Evolutionary conservation across 1,140 invertebrate species (phyloP).

Genomic region (Laupala kohalensis): DNA sequence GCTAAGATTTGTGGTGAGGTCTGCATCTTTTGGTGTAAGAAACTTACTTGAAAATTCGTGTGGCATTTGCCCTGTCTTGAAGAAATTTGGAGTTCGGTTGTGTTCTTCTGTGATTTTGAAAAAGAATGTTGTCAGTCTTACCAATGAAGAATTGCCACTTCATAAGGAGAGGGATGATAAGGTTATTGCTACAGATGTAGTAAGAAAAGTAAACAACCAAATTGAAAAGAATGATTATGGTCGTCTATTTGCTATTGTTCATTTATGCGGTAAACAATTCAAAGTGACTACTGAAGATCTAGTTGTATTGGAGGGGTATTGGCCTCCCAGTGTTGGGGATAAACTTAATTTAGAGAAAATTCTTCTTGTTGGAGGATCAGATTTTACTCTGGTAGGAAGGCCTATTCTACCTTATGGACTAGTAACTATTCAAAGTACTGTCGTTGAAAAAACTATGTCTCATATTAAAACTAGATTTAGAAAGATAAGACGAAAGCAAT

Average conservation of each 20-base stretch:
- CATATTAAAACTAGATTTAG: constrained; percentile 66
- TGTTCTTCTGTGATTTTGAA: too few relatives aligned
- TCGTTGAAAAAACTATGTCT: constrained; percentile 81
- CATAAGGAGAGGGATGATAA: too few relatives aligned
- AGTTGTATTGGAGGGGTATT: constrained; percentile 67
- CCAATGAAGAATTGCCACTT: too few relatives aligned
- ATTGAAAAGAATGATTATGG: constrained; percentile 40
- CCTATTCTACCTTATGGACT: constrained; percentile 64
- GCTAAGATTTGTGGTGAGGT: too few relatives aligned
- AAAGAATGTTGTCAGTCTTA: too few relatives aligned
- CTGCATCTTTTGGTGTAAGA: too few relatives aligned
- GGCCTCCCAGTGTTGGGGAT: constrained; percentile 72
- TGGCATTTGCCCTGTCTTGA: too few relatives aligned
- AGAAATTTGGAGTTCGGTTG: too few relatives aligned
- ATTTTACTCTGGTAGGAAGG: constrained; percentile 74
- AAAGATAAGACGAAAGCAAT: constrained; percentile 63
- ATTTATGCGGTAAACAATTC: constrained; percentile 70
- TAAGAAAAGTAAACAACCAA: constrained; percentile 41
- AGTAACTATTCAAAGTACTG: constrained; percentile 65
- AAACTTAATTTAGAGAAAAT: constrained; percentile 76
- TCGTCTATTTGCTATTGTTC: constrained; percentile 74
- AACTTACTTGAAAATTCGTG: too few relatives aligned
- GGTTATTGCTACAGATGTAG: constrained; percentile 2
- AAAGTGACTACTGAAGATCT: constrained; percentile 80
- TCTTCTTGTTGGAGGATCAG: constrained; percentile 62